Evolutionary conservation across 2,888 invertebrate genomes (phyloP), one percentile per base, ranked within the genome.

Genomic region (Cepaea hortensis): DNA sequence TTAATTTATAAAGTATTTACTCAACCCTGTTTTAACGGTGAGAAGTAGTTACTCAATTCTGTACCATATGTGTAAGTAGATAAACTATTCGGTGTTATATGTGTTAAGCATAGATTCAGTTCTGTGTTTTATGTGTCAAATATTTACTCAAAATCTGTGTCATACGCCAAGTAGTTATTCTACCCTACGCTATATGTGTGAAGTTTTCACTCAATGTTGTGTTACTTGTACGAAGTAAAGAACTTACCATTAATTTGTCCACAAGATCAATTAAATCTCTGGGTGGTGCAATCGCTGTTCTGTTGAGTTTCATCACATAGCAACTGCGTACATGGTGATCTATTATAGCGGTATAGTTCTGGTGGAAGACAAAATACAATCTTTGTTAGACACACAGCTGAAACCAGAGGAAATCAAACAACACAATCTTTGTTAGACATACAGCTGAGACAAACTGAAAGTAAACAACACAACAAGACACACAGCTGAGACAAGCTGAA

Each of bases 281-380:
- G 5, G 98, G 98, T 35, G 97, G 96, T 92, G 97, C 95, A 89
- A 98, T 97, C 86, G 96, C 95, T 65, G 96, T 95, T 62, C 97
- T 96, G 95, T 98, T 97, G 93, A 98, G 95, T 0, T 97, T 97
- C 97, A 98, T 97, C 35, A 98, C 96, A 95, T 98, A 99, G 95
- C 99, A 99, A 61, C 97, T 96, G 84, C 95, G 95, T 70, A 96
- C 96, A 87, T 96, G 96, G 23, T 96, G 95, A 95, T 98, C 98
- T 87, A 97, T 96, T 89, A 98, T 98, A 48, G 96, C 97, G 94
- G 96, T 96, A 92, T 96, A 95, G 91, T 96, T 96, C 96, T 96
- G 90, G 35, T 48, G 35, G 68, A 76, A 55, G 18, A 50, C 55
- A 76, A 76, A 76, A 76, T 13, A 48, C 15, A 75, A 48, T 73